Evolutionary conservation across 2,797 vertebrate species (phyloP), one percentile per base, ranked within the genome.

Genomic region (Anisognathus igniventris): DNA sequence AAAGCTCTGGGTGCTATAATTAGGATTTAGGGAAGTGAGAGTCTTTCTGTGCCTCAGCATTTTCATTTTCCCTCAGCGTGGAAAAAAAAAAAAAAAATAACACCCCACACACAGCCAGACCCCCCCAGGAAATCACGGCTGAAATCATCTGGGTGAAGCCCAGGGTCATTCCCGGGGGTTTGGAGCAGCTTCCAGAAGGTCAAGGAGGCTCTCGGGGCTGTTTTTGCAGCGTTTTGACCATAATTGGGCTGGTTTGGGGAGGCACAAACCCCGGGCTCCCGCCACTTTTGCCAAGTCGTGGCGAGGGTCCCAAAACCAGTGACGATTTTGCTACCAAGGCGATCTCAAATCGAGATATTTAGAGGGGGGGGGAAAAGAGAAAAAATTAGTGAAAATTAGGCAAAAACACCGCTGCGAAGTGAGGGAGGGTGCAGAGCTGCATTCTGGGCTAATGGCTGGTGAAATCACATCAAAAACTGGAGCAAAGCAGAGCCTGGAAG

Each of bases 1-100:
- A 86, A 35, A 77, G 44, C 14, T 2, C 7, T 2, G 35, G 18
- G 20, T 21, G 58, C 90, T 95, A 84, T 84, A 57, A 14, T 92
- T 93, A 84, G 71, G 61, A 62, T 76, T 81, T 66, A 60, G 92
- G 93, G 94, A 96, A 96, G 90, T 65, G 83, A 92, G 91, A 95
- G 42, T 21, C 47, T 40, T 66, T 79, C 71, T 50, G 40, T 12
- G 83, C 77, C 64, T 93, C 80, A 60, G 83, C 83, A 3, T 56
- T 93, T 90, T 84, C 14, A 2, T 93, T 82, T 90, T 94, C 60
- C 70, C 58, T 95, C 66, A 27, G 57, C 3, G 4, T 17, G 66
- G 88, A 86, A 77, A 65, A 58, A 54, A 23, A 23, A 18, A 23
- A 23, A 7, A 48, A 67, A 62, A 45, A 20, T 6, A 48, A 42